Evolutionary conservation across 2,888 invertebrate genomes (phyloP).

Genomic region (Nephrotoma flavescens): DNA sequence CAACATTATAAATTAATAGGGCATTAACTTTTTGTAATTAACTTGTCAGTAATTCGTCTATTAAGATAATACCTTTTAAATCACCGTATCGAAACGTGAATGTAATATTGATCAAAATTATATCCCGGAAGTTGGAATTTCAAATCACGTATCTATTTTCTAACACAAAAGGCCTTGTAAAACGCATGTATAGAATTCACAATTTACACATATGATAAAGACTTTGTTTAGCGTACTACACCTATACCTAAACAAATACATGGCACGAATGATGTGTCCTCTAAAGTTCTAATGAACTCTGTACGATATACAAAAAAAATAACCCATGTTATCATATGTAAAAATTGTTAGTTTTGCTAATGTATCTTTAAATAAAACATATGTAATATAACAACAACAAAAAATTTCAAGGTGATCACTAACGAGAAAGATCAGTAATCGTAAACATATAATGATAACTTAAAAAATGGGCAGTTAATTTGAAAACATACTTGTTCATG

Average conservation of each 20-base stretch:
- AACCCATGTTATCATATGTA: background rate
- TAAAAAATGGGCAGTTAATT: background rate
- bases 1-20: background rate
- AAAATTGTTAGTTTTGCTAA: background rate
- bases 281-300: background rate
- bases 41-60: background rate
- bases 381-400: background rate
- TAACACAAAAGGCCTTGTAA: background rate
- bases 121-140: background rate
- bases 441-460: background rate
- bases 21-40: background rate
- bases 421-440: background rate
- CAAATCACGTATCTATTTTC: background rate
- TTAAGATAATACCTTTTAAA: background rate
- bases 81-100: background rate
- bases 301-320: background rate
- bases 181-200: background rate
- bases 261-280: background rate
- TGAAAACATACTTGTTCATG: background rate
- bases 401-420: background rate
- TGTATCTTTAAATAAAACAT: background rate
- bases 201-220: background rate
- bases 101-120: background rate
- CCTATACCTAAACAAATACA: background rate
- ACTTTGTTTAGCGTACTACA: background rate